Percentiles rank a stretch among this genome's conserved stretches.
Conservation (phyloP, 2,888 invertebrate species). For the Trachelus stipa region DNA sequence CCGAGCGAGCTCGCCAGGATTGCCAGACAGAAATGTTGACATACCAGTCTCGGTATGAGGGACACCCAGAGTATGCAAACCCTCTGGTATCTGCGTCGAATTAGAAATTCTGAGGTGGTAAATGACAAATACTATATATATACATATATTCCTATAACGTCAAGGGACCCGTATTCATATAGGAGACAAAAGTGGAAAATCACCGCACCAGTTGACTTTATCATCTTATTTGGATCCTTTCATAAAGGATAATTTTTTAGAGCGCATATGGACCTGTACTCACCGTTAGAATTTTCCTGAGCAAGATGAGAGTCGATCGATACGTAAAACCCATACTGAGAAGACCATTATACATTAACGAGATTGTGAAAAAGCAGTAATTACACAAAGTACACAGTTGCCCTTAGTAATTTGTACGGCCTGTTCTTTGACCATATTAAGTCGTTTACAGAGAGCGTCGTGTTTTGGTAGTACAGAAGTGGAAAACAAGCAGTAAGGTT, state of each 20-base stretch:
- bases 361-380: background rate
- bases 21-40: constrained; percentile 31
- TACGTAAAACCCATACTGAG: background rate
- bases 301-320: background rate
- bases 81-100: constrained; percentile 21
- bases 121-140: background rate
- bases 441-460: background rate
- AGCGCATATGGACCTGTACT: background rate
- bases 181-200: background rate
- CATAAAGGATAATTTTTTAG: background rate
- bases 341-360: background rate
- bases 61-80: constrained; percentile 40
- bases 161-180: background rate
- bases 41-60: constrained; percentile 29
- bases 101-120: background rate
- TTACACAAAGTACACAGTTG: background rate
- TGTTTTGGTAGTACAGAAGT: background rate
- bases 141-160: background rate
- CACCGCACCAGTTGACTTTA: background rate
- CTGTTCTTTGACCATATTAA: background rate
- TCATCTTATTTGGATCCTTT: background rate
- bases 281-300: background rate
- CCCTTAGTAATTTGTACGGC: background rate
- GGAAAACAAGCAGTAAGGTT: background rate
- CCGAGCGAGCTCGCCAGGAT: background rate